Percentiles rank a stretch among this genome's conserved stretches.
Conservation (phyloP, 2,797 vertebrate genomes). For the Odontamblyopus rebecca region DNA sequence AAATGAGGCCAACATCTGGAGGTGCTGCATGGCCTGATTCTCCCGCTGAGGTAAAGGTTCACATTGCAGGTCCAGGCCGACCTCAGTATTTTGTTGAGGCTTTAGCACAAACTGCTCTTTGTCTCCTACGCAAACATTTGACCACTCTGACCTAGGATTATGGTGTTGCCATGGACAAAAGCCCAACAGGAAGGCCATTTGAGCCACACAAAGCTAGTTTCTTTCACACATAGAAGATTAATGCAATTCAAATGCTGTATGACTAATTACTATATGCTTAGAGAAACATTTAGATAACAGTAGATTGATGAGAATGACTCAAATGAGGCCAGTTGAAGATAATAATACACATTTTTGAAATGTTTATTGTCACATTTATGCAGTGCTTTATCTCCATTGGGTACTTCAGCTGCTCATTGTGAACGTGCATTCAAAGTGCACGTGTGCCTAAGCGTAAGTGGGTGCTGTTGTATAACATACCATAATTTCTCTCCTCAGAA, state of each 20-base stretch:
- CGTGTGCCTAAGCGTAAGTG: constrained; percentile 4
- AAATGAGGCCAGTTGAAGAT: neutral
- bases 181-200: constrained; percentile 17
- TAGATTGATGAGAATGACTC: constrained; percentile 1
- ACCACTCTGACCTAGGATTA: constrained; percentile 35
- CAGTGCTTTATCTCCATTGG: neutral
- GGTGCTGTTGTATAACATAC: constrained; percentile 43
- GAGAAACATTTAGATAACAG: constrained; percentile 23
- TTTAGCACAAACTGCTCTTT: constrained; percentile 42
- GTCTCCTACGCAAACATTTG: constrained; percentile 35
- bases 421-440: neutral
- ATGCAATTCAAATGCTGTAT: constrained; percentile 22
- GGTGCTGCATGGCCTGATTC: constrained; percentile 61
- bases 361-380: neutral
- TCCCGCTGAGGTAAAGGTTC: constrained; percentile 65
- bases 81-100: constrained; percentile 34
- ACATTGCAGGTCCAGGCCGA: constrained; percentile 44
- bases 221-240: constrained; percentile 23
- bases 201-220: constrained; percentile 30
- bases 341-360: neutral
- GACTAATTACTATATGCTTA: constrained; percentile 28
- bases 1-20: constrained; percentile 83
- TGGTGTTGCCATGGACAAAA: constrained; percentile 35
- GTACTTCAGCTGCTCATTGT: neutral
- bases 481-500: constrained; percentile 30